Conservation (phyloP, 2,888 invertebrate species). For the Phortica magna region DNA sequence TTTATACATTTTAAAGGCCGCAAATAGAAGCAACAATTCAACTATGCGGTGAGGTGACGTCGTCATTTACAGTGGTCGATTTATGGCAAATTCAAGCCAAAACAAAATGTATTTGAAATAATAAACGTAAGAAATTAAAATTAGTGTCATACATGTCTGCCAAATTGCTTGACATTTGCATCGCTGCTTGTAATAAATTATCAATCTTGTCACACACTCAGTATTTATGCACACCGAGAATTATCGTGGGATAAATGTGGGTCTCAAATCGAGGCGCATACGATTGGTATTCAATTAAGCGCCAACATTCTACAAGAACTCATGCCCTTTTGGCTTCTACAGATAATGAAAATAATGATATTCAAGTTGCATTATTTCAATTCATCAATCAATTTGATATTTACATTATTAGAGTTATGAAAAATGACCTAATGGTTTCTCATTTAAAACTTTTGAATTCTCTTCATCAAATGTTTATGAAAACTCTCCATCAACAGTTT, state of each 20-base stretch:
- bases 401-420: too few relatives aligned
- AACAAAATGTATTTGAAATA: conserved; percentile 45
- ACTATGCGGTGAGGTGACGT: conserved; percentile 57
- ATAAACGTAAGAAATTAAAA: background rate
- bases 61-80: conserved; percentile 55
- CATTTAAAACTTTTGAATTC: too few relatives aligned
- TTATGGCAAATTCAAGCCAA: background rate
- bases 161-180: conserved; percentile 51
- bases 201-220: conserved; percentile 50
- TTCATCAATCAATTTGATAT: too few relatives aligned
- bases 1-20: background rate
- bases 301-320: too few relatives aligned
- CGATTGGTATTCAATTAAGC: too few relatives aligned
- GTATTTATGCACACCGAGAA: conserved; percentile 33
- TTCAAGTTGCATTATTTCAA: too few relatives aligned
- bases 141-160: conserved; percentile 46
- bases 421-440: too few relatives aligned
- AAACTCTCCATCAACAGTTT: too few relatives aligned
- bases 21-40: background rate
- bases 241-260: conserved; percentile 5
- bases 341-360: too few relatives aligned
- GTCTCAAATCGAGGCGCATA: background rate
- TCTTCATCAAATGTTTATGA: too few relatives aligned
- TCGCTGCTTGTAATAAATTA: conserved; percentile 54
- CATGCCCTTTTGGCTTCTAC: too few relatives aligned